Evolutionary conservation across 2,797 vertebrate genomes (phyloP).

Genomic region (Epinephelus awoara): DNA sequence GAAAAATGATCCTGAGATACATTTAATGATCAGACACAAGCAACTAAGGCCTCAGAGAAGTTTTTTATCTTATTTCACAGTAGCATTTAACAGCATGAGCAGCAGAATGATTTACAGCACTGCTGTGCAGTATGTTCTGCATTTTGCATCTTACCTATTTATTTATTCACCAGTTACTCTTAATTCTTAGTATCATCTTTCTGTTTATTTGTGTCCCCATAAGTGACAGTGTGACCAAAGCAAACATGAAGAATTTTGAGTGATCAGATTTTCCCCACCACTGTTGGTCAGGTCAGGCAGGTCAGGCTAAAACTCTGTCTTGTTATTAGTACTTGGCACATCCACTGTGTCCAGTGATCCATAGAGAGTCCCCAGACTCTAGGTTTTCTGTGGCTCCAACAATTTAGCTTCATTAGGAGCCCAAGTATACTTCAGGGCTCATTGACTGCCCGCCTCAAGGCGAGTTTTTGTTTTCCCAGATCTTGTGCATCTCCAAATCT

Average conservation of each 20-base stretch:
- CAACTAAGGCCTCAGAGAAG: neutral
- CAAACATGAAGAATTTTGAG: neutral
- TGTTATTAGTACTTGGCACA: conserved; percentile 38
- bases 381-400: conserved; percentile 50
- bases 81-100: conserved; percentile 25
- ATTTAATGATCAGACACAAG: conserved; percentile 7
- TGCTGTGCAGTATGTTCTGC: neutral
- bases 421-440: conserved; percentile 69
- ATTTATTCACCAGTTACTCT: conserved; percentile 19
- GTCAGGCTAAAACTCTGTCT: conserved; percentile 20
- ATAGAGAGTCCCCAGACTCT: conserved; percentile 40
- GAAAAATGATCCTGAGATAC: neutral
- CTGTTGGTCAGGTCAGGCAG: neutral
- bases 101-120: conserved; percentile 26
- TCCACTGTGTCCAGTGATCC: conserved; percentile 44
- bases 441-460: conserved; percentile 66
- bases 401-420: conserved; percentile 73
- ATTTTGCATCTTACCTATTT: conserved; percentile 9
- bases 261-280: neutral
- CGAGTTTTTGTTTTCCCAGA: conserved; percentile 61
- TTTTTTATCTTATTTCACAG: conserved; percentile 17
- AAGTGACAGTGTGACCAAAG: neutral
- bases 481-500: conserved; percentile 59
- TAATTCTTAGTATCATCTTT: conserved; percentile 8
- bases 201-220: conserved; percentile 15